These are phyloP conservation scores for Orbicella faveolata DNA, from an alignment of 64 coral and sea anemone species.

Conservation along the genomic window DNA sequence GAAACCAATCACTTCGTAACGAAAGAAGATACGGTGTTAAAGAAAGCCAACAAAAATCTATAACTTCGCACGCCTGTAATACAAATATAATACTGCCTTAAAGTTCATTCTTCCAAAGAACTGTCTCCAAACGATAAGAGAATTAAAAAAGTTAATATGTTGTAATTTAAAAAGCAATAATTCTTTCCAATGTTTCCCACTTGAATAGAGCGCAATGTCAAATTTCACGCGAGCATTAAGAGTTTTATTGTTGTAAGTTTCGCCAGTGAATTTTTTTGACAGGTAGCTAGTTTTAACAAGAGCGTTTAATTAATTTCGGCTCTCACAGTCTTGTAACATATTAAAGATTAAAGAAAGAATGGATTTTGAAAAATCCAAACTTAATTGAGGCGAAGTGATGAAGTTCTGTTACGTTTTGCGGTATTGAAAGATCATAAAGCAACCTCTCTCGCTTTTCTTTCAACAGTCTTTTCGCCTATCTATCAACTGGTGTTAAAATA, in stretches of 20 bases:
- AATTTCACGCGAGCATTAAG: neutral
- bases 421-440: neutral
- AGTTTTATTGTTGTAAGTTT: neutral
- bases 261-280: neutral
- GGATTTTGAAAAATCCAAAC: neutral
- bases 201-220: neutral
- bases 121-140: neutral
- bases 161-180: constrained; percentile 37
- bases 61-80: neutral
- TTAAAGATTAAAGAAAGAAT: constrained; percentile 16
- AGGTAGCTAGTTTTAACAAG: neutral
- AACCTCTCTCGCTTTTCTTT: neutral
- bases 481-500: neutral
- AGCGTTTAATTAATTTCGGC: neutral
- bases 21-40: neutral
- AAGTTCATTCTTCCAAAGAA: neutral
- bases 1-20: neutral
- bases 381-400: neutral
- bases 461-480: neutral
- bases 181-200: neutral
- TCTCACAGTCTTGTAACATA: neutral
- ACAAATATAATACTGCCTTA: neutral
- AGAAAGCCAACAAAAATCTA: neutral
- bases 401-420: neutral
- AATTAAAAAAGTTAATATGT: neutral